Evolutionary conservation across 2,113 vertebrate genomes (phyloP), one percentile per base, ranked within the genome.

Genomic region (Leptosomus discolor): DNA sequence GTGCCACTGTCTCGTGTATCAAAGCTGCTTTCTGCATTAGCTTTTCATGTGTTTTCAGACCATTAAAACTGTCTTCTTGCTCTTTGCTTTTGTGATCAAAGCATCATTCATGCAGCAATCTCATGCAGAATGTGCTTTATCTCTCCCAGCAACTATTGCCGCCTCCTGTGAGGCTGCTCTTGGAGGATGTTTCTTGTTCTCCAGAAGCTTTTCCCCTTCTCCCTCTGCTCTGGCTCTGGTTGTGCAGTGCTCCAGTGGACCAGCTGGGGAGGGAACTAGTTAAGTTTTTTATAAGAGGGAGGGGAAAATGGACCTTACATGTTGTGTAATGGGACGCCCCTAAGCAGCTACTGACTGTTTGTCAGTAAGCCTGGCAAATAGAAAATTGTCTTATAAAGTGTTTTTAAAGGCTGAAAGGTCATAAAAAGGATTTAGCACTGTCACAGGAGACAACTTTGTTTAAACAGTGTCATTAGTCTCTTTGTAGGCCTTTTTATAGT

Each of bases 321-420:
- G 63, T 13, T 84, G 77, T 58, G 21, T 67, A 53, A 63, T 15
- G 21, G 26, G 68, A 14, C 85, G 92, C 53, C 51, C 21, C 1
- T 30, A 17, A 84, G 71, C 57, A 64, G 90, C 78, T 71, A 39
- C 53, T n/a, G 56, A 3, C 30, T 87, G 37, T 68, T 85, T 77
- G 56, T 77, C 27, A 76, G 46, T 17, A 5, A 61, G 24, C 57
- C 30, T 46, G 43, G 85, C 67, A 53, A 89, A 79, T 3, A 83
- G 76, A 80, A 86, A 95, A 87, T 53, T 65, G 60, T 90, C 81
- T 94, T 92, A 71, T 88, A 79, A 94, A 95, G 51, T 50, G 27
- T 12, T 77, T 88, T 87, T 77, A 76, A 90, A 80, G 73, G 67
- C 85, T 89, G 85, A 70, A 87, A 95, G 85, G 67, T 87, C 51